These are phyloP conservation scores for Eupithecia subfuscata DNA, from an alignment of 2,888 invertebrate species.

Conservation along the genomic window DNA sequence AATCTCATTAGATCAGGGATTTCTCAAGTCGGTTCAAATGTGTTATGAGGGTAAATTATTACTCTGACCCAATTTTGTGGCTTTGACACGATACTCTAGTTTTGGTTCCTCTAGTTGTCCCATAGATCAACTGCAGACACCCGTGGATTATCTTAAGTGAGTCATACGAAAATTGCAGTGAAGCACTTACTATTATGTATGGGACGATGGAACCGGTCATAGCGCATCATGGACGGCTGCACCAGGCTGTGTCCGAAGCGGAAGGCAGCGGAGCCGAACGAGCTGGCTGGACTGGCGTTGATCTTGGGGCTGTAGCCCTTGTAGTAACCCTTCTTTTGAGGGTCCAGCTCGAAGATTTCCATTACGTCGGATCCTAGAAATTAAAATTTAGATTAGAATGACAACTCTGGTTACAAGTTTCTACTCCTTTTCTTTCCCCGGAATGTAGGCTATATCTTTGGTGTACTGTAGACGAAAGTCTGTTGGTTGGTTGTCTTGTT, in stretches of 20 bases:
- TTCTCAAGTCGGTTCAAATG: too few species aligned
- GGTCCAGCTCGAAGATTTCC: constrained; percentile 89
- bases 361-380: constrained; percentile 87
- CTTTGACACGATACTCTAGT: background rate
- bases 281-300: constrained; percentile 90
- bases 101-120: background rate
- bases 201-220: constrained; percentile 87
- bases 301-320: constrained; percentile 87
- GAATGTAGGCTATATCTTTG: background rate
- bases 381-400: background rate
- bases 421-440: background rate
- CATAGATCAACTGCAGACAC: background rate
- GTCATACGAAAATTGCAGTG: background rate
- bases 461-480: too few species aligned
- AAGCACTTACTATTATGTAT: constrained; percentile 88
- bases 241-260: constrained; percentile 95
- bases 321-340: constrained; percentile 87
- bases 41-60: too few species aligned
- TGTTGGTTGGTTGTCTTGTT: too few species aligned
- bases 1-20: too few species aligned
- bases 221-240: constrained; percentile 89
- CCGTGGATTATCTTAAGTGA: too few species aligned
- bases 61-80: background rate
- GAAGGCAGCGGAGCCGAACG: constrained; percentile 92
- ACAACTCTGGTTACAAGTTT: background rate